These are phyloP conservation scores for Ceriagrion tenellum DNA, from an alignment of 2,888 invertebrate genomes.

Conservation along the genomic window DNA sequence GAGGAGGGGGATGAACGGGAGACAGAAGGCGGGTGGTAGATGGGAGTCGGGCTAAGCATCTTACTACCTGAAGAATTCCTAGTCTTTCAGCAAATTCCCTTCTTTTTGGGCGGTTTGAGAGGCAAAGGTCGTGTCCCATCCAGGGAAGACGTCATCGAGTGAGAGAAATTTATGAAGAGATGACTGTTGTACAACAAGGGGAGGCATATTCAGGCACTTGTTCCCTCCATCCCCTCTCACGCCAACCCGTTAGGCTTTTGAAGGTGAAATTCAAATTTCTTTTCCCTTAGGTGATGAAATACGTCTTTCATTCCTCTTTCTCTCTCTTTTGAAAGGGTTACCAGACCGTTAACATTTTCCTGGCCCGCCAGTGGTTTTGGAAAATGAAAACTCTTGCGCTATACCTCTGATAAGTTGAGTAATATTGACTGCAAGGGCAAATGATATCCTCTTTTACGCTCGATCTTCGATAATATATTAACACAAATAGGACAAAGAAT, in stretches of 20 bases:
- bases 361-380: not conserved
- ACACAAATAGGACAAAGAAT: no score
- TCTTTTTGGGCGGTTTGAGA: not conserved
- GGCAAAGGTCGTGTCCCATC: not conserved
- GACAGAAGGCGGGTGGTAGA: not conserved
- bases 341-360: not conserved
- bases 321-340: not conserved
- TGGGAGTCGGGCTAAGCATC: not conserved
- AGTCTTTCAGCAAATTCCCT: not conserved
- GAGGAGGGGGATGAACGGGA: no score
- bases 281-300: conserved; percentile 42
- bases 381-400: not conserved
- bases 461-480: no score
- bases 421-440: not conserved
- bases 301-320: not conserved
- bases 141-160: not conserved
- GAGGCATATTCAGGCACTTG: no score
- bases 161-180: not conserved
- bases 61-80: not conserved
- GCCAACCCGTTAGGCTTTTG: not conserved
- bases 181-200: not conserved
- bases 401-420: not conserved
- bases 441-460: not conserved
- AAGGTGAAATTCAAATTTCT: conserved; percentile 42
- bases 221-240: no score